Evolutionary conservation across 2,113 vertebrate species (phyloP).

Genomic region (Leuciscus idus): DNA sequence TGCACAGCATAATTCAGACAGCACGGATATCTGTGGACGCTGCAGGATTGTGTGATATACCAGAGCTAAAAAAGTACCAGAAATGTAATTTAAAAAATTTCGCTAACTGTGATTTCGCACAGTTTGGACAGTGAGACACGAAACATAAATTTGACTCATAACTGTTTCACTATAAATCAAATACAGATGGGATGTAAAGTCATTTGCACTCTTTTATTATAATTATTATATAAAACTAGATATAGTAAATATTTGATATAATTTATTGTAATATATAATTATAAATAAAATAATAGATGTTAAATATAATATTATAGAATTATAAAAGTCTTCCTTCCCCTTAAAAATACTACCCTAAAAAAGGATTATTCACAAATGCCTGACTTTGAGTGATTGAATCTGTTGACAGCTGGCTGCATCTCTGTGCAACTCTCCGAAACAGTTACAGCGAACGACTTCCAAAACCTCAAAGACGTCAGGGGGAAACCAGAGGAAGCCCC

Average conservation of each 20-base stretch:
- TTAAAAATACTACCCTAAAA: neutral
- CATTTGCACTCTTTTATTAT: too few relatives aligned
- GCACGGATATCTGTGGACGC: neutral
- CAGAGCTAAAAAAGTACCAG: neutral
- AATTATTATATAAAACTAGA: neutral
- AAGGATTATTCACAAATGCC: neutral
- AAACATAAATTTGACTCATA: neutral
- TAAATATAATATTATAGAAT: neutral
- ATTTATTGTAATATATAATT: neutral
- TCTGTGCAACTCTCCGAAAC: neutral
- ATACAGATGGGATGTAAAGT: neutral
- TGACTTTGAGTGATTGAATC: neutral
- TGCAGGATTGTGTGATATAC: neutral
- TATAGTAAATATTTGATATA: neutral
- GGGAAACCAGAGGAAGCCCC: constrained; percentile 21
- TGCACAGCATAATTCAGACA: neutral
- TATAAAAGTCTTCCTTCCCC: neutral
- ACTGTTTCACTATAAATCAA: neutral
- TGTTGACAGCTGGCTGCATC: neutral
- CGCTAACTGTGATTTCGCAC: neutral
- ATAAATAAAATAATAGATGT: neutral
- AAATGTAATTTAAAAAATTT: neutral
- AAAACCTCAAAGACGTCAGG: constrained; percentile 21
- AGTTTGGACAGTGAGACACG: neutral
- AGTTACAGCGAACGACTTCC: neutral